phyloP scores from a whole-genome alignment of 2,888 invertebrate species.

The Ormyrus rosae region DNA sequence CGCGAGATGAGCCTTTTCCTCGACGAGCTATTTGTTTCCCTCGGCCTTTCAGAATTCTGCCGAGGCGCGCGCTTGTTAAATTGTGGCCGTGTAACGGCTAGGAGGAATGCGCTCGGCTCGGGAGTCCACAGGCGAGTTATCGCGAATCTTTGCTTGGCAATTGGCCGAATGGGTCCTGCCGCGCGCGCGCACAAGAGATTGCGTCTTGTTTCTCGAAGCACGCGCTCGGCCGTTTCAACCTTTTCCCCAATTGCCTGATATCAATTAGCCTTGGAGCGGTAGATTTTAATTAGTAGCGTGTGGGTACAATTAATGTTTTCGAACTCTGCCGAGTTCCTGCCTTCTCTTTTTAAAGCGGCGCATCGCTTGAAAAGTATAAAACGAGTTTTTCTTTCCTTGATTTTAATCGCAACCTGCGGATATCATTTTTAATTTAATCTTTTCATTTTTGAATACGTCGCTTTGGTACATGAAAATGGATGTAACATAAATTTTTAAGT shows the following conservation, averaged over 20 bases:
- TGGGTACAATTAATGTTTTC: no score
- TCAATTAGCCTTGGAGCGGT: constrained; percentile 13
- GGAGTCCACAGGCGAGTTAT: constrained; percentile 21
- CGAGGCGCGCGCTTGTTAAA: constrained; percentile 8
- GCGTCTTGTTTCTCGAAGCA: neutral
- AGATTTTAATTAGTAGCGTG: neutral
- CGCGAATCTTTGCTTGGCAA: constrained; percentile 35
- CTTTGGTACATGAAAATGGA: no score
- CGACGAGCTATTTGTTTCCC: constrained; percentile 3
- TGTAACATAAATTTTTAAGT: no score
- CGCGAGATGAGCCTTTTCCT: neutral
- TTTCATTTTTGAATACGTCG: no score
- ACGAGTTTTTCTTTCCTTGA: no score
- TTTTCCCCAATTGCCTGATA: constrained; percentile 19
- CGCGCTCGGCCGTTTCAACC: constrained; percentile 6
- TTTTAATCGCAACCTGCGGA: no score
- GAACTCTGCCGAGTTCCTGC: no score
- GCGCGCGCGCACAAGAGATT: constrained; percentile 7
- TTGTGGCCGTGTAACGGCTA: neutral
- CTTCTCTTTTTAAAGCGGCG: no score
- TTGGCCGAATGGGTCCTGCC: constrained; percentile 17
- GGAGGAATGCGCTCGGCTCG: neutral
- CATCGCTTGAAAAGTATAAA: no score
- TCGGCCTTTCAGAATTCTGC: neutral
- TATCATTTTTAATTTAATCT: no score